Evolutionary conservation across 2,113 vertebrate species (phyloP).

Genomic region (Phalacrocorax aristotelis): DNA sequence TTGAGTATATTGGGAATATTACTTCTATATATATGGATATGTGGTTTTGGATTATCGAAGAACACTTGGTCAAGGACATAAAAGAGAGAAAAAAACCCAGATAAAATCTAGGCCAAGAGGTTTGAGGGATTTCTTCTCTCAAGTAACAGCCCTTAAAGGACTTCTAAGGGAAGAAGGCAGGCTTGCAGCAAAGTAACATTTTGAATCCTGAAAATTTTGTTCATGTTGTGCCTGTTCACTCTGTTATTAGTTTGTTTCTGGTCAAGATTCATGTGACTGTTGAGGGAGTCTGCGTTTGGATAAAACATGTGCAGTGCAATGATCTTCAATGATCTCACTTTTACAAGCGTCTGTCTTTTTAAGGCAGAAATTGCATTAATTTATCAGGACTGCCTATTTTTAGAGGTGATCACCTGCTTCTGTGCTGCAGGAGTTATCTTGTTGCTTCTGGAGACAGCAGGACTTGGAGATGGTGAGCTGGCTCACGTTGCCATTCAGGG

Average conservation of each 20-base stretch:
- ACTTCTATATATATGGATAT: not conserved
- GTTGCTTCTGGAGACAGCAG: not conserved
- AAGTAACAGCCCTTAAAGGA: not conserved
- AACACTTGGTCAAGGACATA: not conserved
- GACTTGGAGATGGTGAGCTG: not conserved
- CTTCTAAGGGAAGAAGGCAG: not conserved
- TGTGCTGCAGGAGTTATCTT: not conserved
- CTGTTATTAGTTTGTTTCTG: not conserved
- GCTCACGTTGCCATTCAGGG: rapidly evolving
- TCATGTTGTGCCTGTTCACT: not conserved
- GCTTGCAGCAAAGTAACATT: not conserved
- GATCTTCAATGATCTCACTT: not conserved
- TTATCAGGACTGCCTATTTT: not conserved
- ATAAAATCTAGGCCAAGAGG: not conserved
- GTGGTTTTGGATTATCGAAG: not conserved
- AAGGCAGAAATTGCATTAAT: not conserved
- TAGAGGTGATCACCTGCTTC: not conserved
- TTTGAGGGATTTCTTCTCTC: not conserved
- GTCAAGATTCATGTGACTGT: not conserved
- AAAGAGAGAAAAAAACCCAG: not conserved
- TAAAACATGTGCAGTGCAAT: not conserved
- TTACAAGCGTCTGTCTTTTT: not conserved
- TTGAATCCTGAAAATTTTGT: not conserved
- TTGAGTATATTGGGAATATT: not conserved
- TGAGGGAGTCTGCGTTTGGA: not conserved